Base-by-base conservation (phyloP, 2,797 vertebrate genomes). In the Chelon auratus region DNA sequence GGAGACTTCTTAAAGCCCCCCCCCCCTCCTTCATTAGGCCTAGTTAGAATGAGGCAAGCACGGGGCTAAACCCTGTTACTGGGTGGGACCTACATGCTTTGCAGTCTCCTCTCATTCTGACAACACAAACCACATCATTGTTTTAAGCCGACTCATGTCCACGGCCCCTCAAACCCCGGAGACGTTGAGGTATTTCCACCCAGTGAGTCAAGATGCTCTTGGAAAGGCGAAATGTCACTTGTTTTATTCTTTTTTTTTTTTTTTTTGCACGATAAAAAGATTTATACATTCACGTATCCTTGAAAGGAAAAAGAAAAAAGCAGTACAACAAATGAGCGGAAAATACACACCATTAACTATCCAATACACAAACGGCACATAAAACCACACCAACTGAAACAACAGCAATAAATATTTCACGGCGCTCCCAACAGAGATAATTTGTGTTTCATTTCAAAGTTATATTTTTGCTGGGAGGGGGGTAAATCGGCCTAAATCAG, bases 1-100 rank as follows among this genome's bases (percentile, higher is more conserved):
- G 83, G 93, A 95, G 95, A 94, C 94, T 95, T 94, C 94, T 95
- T 94, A 95, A 96, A 96, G 93, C 86, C 93, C 68, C 65, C 52
- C 86, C 93, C 68, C 65, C 52, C 77, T 24, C 50, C 45, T 94
- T 96, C 95, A 96, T 96, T 92, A 93, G 84, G 71, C 87, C 86
- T 87, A 77, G 84, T 93, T 96, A 95, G 92, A 95, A 95, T 92
- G 94, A 93, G 79, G 77, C 66, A 72, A 88, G 80, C 62, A 76
- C 64, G 61, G 53, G 75, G 66, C 77, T 80, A 74, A 84, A 77
- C 55, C 80, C 64, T 79, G 80, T 80, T 87, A 68, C 79, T 78
- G 75, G 65, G 69, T 72, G 86, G 87, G 77, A 83, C 72, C 75
- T 68, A 55, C 60, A 75, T 64, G 62, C 66, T 62, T 75, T 37